Percentiles rank a stretch among this genome's conserved stretches.
Evolutionary conservation across 2,888 invertebrate genomes (phyloP).

Genomic region (Lypha dubia): DNA sequence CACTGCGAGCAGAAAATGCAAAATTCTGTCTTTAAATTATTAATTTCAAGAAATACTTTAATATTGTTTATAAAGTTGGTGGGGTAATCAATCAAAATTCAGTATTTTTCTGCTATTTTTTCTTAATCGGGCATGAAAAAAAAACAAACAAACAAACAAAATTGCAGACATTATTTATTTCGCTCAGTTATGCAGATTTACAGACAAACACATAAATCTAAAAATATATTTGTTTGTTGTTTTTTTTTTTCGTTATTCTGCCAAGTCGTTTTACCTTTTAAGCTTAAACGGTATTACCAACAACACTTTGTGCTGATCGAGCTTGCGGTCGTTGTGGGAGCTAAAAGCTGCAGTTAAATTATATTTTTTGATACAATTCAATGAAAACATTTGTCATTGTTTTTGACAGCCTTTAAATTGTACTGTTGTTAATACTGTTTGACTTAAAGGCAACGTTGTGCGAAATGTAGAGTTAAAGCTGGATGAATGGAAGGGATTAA

Average conservation of each 20-base stretch:
- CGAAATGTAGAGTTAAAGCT: conserved; percentile 3
- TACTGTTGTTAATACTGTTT: conserved; percentile 39
- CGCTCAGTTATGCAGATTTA: conserved; percentile 21
- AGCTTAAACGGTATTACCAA: conserved; percentile 20
- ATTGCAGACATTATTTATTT: conserved; percentile 58
- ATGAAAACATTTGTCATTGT: conserved; percentile 75
- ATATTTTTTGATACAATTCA: conserved; percentile 65
- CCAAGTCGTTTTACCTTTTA: conserved; percentile 18
- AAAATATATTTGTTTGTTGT: conserved; percentile 13
- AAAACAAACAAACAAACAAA: no score
- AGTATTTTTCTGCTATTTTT: conserved; percentile 25
- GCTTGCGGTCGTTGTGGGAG: conserved; percentile 63
- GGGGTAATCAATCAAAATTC: conserved; percentile 72
- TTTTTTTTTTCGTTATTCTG: not conserved
- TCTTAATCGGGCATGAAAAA: not conserved
- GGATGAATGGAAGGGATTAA: conserved; percentile 7
- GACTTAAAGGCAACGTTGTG: not conserved
- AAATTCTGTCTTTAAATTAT: conserved; percentile 39
- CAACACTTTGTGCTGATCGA: conserved; percentile 27
- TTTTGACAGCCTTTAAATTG: conserved; percentile 72
- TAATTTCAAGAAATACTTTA: conserved; percentile 38
- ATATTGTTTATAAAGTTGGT: conserved; percentile 66
- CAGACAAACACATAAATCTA: conserved; percentile 18
- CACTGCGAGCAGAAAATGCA: conserved; percentile 9
- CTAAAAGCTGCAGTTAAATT: conserved; percentile 52